Evolutionary conservation across 2,113 vertebrate genomes (phyloP), one percentile per base, ranked within the genome.

Genomic region (Craseonycteris thonglongyai): DNA sequence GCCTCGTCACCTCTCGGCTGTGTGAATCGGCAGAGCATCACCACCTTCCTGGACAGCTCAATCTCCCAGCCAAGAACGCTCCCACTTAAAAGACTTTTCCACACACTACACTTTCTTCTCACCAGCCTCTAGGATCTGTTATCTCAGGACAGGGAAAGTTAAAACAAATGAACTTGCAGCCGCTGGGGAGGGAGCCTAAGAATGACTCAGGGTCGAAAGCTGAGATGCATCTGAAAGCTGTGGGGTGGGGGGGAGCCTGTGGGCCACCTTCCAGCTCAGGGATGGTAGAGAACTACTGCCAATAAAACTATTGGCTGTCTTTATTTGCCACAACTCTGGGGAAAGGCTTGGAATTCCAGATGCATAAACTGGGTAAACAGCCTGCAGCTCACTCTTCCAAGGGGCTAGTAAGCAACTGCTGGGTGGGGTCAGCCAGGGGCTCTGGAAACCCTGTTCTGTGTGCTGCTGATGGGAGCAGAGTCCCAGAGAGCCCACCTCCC

Each of bases 61-160:
- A 30, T 40, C 61, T 93, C 68, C 38, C 51, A 68, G 38, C 33
- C 2, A 5, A 83, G 72, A 71, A 56, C 2, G 35, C n/a, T 59
- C 78, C 74, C 51, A 74, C 71, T 82, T 78, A 86, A 89, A 79
- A 82, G 95, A 26, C 71, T 47, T 93, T 76, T 79, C 78, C 58
- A 86, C 84, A 83, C 47, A 63, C 68, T 51, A n/a, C 30, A 1
- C 69, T 76, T 91, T 35, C 83, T 95, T 56, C 75, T 59, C 79
- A 8, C 75, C 30, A 38, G 54, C 65, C 74, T 95, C 96, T 81
- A 87, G 92, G 89, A 72, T 74, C 30, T 21, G 49, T 92, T 93
- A 74, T 88, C 92, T 65, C 61, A 3, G 76, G 80, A 76, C 68
- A 83, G 26, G 49, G 42, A 95, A 93, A 85, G 90, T 88, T 72